Base-by-base conservation (phyloP, 2,797 vertebrate genomes). In the Dendrocincla fuliginosa region DNA sequence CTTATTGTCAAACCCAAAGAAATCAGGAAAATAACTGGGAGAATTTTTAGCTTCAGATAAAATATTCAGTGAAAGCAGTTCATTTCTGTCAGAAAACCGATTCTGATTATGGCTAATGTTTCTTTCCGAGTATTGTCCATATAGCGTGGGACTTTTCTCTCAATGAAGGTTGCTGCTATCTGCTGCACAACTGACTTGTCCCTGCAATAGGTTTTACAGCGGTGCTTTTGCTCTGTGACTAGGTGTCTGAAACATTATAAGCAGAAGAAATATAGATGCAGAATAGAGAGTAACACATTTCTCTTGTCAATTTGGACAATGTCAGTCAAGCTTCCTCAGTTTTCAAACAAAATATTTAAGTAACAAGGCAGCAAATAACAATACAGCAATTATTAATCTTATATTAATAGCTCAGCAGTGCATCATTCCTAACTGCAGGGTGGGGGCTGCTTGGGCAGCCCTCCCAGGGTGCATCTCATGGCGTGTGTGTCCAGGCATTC, bases 381-480 rank as follows among this genome's bases (percentile, higher is more conserved):
- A 28, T 7, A 37, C 24, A 60, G 37, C 33, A 47, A 20, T 57
- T 46, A 42, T 24, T 71, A 13, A 53, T 53, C 19, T 32, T 53
- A 53, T 32, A 53, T 32, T 20, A 55, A 61, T 23, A 11, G 37
- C 73, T 90, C 19, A 39, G 61, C 0, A 0, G 53, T 73, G 50
- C 42, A 32, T 5, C 7, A 33, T 75, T 69, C 18, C 6, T 22
- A 23, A 30, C 53, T 39, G 15, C 60, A 53, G 14, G 2, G 17
- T 19, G 64, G 23, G 47, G 46, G 53, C 46, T 59, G 49, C 61
- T 82, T 37, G 39, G n/a, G 60, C 24, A 78, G 60, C 50, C 55
- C 52, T 70, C 23, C 33, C 27, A 20, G 33, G 39, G 16, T 0
- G 0, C 24, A 25, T 27, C 1, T 2, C 39, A 15, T 4, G 53